These are phyloP conservation scores for Dicyrtoma fusca DNA, from an alignment of 2,888 invertebrate species.

Conservation along the genomic window DNA sequence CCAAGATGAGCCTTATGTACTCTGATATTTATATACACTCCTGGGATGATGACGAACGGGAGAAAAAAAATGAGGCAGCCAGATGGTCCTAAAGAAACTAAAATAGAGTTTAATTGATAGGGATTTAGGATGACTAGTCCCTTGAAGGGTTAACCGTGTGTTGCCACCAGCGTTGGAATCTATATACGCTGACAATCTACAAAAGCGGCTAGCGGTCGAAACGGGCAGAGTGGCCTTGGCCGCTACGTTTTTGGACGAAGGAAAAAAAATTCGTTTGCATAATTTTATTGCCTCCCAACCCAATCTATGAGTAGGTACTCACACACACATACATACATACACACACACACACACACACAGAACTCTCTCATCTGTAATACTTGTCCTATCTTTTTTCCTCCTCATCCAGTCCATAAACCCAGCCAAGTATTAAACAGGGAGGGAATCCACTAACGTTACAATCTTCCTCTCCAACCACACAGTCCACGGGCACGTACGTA, in stretches of 20 bases:
- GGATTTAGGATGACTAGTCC: slow-evolving; percentile 41
- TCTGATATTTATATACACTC: too few species aligned
- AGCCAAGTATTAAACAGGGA: background rate
- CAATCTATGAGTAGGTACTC: slow-evolving; percentile 33
- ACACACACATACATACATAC: slow-evolving; percentile 7
- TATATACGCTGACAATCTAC: slow-evolving; percentile 18
- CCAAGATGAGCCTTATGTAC: too few species aligned
- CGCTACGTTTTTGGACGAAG: slow-evolving; percentile 54
- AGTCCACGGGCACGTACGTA: background rate
- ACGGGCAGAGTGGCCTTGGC: slow-evolving; percentile 56
- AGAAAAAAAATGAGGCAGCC: slow-evolving; percentile 20
- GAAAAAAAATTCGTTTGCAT: slow-evolving; percentile 57
- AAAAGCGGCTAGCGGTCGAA: slow-evolving; percentile 52
- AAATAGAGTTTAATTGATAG: slow-evolving; percentile 52
- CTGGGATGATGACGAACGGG: background rate
- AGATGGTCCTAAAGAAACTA: slow-evolving; percentile 41
- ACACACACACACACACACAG: background rate
- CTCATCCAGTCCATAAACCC: background rate
- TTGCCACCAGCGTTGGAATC: slow-evolving; percentile 35
- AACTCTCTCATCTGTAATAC: background rate
- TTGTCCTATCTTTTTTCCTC: slow-evolving; percentile 6
- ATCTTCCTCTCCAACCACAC: background rate
- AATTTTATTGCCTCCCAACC: slow-evolving; percentile 53
- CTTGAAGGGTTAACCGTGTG: slow-evolving; percentile 38
- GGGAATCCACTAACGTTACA: background rate